These are phyloP conservation scores for Takifugu bimaculatus DNA, from an alignment of 2,113 vertebrate genomes.

Conservation along the genomic window DNA sequence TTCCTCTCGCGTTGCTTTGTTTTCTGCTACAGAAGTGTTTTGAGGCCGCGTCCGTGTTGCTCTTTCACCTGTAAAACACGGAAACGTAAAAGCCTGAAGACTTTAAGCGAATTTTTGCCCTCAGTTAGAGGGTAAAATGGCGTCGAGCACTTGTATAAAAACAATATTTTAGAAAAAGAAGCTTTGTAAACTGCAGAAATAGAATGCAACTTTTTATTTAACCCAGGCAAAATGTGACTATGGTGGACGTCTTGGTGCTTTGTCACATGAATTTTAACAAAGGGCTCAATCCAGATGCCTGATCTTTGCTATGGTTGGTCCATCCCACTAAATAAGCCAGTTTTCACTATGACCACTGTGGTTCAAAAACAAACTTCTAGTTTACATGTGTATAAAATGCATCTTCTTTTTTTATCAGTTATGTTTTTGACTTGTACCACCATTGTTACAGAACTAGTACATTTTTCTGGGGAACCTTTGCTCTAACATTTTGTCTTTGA, in stretches of 20 bases:
- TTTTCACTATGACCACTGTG: constrained; percentile 79
- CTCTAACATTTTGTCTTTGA: constrained; percentile 83
- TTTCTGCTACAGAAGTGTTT: constrained; percentile 35
- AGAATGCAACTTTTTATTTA: constrained; percentile 56
- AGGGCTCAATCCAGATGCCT: constrained; percentile 70
- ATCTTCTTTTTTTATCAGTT: constrained; percentile 58
- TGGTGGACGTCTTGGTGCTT: constrained; percentile 44
- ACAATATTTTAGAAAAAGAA: constrained; percentile 74
- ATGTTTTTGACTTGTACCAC: constrained; percentile 68
- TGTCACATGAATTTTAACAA: constrained; percentile 66
- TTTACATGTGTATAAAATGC: constrained; percentile 78
- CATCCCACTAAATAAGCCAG: constrained; percentile 74
- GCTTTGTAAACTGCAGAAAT: constrained; percentile 61
- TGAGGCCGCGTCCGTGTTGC: constrained; percentile 67
- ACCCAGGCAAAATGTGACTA: constrained; percentile 37
- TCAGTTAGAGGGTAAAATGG: constrained; percentile 69
- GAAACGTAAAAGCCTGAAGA: constrained; percentile 71
- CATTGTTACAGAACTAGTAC: constrained; percentile 74
- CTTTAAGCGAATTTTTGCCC: constrained; percentile 71
- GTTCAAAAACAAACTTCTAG: constrained; percentile 72
- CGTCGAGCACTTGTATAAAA: constrained; percentile 86
- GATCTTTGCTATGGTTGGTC: constrained; percentile 58
- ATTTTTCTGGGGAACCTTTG: constrained; percentile 71
- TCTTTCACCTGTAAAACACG: constrained; percentile 78
- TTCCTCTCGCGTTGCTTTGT: constrained; percentile 27